Percentiles rank a stretch among this genome's conserved stretches.
These are phyloP conservation scores for Notiomystis cincta DNA, from an alignment of 2,113 vertebrate species.

Conservation along the genomic window DNA sequence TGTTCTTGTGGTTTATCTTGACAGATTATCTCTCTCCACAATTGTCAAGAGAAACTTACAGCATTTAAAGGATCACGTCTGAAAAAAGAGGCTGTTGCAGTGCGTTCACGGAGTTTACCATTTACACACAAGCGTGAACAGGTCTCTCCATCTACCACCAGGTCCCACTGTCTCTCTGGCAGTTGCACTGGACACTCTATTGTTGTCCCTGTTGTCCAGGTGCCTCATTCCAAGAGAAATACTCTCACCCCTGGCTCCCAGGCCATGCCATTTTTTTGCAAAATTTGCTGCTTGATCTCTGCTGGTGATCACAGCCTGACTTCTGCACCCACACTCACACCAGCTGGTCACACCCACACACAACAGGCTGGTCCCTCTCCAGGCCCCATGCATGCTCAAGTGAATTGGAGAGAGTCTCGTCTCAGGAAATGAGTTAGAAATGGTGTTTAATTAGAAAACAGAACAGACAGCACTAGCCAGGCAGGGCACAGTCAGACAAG, in stretches of 20 bases:
- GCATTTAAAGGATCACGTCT: not conserved
- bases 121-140: not conserved
- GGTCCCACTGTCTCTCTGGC: not conserved
- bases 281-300: not conserved
- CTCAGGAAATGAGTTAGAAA: not conserved
- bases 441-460: not conserved
- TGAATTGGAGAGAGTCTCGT: not conserved
- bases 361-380: not conserved
- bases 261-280: not conserved
- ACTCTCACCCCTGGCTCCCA: rapidly evolving
- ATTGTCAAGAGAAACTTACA: not conserved
- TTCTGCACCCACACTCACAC: not conserved
- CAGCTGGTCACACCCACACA: not conserved
- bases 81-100: not conserved
- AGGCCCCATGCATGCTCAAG: no score
- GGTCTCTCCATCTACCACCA: not conserved
- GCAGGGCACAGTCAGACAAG: not conserved
- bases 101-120: not conserved
- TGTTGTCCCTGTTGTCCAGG: not conserved
- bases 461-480: not conserved
- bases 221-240: not conserved
- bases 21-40: not conserved
- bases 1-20: not conserved
- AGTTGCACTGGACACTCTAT: no score
- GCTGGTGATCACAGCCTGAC: not conserved